These are phyloP conservation scores for Cyphomyrus discorhynchus DNA, from an alignment of 2,113 vertebrate species.

Conservation along the genomic window DNA sequence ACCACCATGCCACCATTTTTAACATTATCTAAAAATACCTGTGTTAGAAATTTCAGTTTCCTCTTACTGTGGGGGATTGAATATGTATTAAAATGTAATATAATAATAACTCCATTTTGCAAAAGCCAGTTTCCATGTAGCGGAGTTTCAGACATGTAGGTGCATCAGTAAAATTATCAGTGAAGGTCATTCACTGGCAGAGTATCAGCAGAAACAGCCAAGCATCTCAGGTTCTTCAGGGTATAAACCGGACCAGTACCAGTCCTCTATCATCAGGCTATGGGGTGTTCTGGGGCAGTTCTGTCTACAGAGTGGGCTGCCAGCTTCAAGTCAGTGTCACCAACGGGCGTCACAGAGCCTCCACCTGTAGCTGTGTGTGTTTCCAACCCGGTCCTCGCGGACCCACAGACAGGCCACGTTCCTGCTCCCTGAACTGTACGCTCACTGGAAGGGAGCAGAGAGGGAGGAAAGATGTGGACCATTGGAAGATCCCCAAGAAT, in stretches of 20 bases:
- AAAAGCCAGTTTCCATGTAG: neutral
- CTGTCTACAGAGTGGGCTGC: neutral
- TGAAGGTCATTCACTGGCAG: neutral
- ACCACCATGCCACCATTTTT: neutral
- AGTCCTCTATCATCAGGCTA: neutral
- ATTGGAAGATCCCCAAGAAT: neutral
- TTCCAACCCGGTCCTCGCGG: neutral
- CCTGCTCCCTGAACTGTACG: neutral
- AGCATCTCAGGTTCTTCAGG: neutral
- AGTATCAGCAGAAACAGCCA: neutral
- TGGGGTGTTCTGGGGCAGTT: neutral
- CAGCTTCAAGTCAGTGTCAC: neutral
- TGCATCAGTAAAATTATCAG: neutral
- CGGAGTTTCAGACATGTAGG: neutral
- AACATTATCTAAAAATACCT: neutral
- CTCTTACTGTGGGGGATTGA: neutral
- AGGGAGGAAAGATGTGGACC: neutral
- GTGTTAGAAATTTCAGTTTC: neutral
- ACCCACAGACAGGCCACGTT: neutral
- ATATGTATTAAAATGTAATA: neutral
- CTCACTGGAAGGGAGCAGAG: conserved; percentile 35
- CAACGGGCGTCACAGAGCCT: neutral
- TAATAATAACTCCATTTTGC: neutral
- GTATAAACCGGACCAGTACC: neutral
- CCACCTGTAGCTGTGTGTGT: neutral